Evolutionary conservation across 2,888 invertebrate genomes (phyloP), one percentile per base, ranked within the genome.

Genomic region (Eilema caniola): DNA sequence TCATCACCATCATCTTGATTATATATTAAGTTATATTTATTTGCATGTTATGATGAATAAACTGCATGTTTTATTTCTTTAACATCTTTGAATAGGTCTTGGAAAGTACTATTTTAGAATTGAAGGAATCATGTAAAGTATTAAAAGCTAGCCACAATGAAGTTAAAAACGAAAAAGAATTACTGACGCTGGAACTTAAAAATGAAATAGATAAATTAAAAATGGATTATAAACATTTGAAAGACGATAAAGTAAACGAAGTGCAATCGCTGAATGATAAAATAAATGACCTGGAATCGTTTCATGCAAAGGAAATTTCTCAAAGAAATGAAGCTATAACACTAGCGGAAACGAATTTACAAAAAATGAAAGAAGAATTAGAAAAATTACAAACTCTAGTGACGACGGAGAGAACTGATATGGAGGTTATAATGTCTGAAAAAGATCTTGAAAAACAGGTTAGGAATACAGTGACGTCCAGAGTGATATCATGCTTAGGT

Each of bases 361-460:
- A 86, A 25, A 78, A 83, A 72, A 75, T 92, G 20, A 89, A 86
- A 77, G 72, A 73, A 62, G 82, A 91, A 74, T 79, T 93, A 69
- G 83, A 83, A 66, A 86, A 88, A 70, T 71, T 92, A 67, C 80
- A 89, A 69, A 78, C 80, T 64, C 69, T 79, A 31, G 89, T 83
- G 72, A 75, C 76, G 24, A 90, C 90, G 79, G 90, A 92, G 69
- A 93, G 90, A 73, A 84, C 89, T 83, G 85, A 89, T 59, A 74
- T 88, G 81, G 85, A 86, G 56, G 70, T 74, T 66, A 12, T 80
- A 10, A 68, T 92, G 63, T 75, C 80, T 70, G 87, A 89, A 68
- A 93, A 82, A 88, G 88, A 91, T 69, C 88, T 77, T 75, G 89
- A 90, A 70, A 87, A 81, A 75, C 90, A 95, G 94, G 94, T 95